Evolutionary conservation across 2,113 vertebrate genomes (phyloP).

Genomic region (Aythya baeri): DNA sequence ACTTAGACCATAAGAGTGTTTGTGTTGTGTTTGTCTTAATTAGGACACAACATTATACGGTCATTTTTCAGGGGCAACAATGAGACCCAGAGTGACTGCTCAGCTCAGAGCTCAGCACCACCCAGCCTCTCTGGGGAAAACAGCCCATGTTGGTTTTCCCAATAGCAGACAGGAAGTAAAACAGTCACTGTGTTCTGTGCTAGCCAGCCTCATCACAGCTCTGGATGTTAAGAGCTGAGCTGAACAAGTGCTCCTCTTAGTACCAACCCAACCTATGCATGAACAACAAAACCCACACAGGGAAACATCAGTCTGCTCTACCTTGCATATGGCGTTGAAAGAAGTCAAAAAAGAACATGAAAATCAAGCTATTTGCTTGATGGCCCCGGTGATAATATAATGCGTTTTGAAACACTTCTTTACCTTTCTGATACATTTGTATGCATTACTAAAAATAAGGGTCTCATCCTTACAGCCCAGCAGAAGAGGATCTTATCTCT

Average conservation of each 20-base stretch:
- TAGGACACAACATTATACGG: neutral
- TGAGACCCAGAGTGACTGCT: neutral
- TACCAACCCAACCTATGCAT: neutral
- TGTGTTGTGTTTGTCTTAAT: neutral
- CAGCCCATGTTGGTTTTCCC: neutral
- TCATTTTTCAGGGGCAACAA: neutral
- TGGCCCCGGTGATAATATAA: slow-evolving; percentile 53
- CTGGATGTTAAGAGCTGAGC: neutral
- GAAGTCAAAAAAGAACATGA: neutral
- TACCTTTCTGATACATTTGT: slow-evolving; percentile 50
- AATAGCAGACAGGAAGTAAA: neutral
- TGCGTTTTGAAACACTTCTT: slow-evolving; percentile 50
- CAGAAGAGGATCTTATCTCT: slow-evolving; percentile 55
- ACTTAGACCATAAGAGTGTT: neutral
- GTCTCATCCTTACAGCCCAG: slow-evolving; percentile 52
- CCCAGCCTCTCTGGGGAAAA: neutral
- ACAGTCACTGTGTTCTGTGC: fast-evolving
- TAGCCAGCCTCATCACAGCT: neutral
- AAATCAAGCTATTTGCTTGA: slow-evolving; percentile 54
- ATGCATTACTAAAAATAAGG: slow-evolving; percentile 47
- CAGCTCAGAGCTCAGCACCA: neutral
- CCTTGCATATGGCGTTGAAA: neutral
- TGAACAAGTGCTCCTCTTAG: too few relatives aligned
- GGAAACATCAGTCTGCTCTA: neutral
- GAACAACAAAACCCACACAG: neutral